Evolutionary conservation across 2,797 vertebrate species (phyloP), one percentile per base, ranked within the genome.

Genomic region (Limnodromus scolopaceus): DNA sequence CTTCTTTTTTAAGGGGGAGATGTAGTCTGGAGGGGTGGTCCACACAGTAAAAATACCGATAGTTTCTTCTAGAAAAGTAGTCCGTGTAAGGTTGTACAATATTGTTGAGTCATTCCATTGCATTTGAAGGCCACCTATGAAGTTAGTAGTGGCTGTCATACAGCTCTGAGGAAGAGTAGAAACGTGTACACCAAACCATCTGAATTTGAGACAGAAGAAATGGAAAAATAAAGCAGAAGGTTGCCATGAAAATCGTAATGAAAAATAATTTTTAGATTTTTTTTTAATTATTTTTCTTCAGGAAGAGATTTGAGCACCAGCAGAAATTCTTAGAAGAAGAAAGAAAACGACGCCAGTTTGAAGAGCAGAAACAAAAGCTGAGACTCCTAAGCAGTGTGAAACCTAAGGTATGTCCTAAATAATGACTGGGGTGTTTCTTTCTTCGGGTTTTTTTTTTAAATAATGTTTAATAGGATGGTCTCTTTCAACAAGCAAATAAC

Each of bases 361-460:
- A 99, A 97, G 99, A 99, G 96, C 99, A 99, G 98, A 99, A 99
- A 84, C 99, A 99, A 96, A 99, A 99, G 96, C 98, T 99, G 82
- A 98, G 99, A 66, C 98, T 99, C 54, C 97, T 99, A 86, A 99
- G 99, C 97, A 99, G 99, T 79, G 99, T 99, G 95, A 99, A 99
- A 97, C 99, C 99, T 41, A 99, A 99, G 98, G 99, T 99, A 97
- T 25, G 57, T 41, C 57, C 68, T 86, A 19, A 80, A 25, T 10
- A 27, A 32, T 9, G 34, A 64, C 4, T 9, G 65, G 2, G 6
- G 1, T 14, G 20, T 69, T 46, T 22, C 2, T 72, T 66, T 75
- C 43, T 60, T 81, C 23, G 39, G 22, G 0, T 12, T 74, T 64
- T 39, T 13, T 78, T 68, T 45, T 4, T 30, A 16, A 70, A 51